These are phyloP conservation scores for Tetrax tetrax DNA, from an alignment of 2,113 vertebrate genomes.

Conservation along the genomic window DNA sequence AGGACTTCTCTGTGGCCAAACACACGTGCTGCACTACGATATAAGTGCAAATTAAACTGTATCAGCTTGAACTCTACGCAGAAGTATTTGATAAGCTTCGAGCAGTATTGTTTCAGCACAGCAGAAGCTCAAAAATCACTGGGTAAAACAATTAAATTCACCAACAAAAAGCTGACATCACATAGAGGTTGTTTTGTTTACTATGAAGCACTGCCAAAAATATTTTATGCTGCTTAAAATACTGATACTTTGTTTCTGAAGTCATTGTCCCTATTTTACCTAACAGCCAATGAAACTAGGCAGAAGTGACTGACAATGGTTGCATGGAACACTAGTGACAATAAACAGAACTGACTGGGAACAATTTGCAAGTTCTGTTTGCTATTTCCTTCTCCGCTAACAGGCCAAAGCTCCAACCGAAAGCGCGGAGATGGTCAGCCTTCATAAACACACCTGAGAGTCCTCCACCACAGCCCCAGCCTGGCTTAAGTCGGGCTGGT, in stretches of 20 bases:
- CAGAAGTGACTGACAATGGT: neutral
- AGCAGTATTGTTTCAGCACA: neutral
- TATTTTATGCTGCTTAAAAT: neutral
- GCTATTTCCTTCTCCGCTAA: neutral
- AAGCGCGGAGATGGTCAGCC: rapidly evolving
- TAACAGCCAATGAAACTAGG: neutral
- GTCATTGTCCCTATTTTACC: neutral
- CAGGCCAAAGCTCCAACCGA: neutral
- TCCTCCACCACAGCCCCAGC: constrained; percentile 73
- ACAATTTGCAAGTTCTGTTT: neutral
- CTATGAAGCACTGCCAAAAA: neutral
- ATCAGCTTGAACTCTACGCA: neutral
- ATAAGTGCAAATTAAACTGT: neutral
- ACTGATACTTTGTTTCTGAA: too few species aligned
- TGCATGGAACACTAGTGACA: neutral
- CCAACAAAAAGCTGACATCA: neutral
- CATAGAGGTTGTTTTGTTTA: neutral
- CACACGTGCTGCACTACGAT: rapidly evolving
- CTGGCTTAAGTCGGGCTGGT: constrained; percentile 77
- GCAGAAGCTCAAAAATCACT: neutral
- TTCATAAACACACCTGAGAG: constrained; percentile 74
- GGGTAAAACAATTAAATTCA: neutral
- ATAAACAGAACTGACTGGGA: neutral
- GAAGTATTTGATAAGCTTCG: neutral
- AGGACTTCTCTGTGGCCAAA: neutral